Evolutionary conservation across 2,888 invertebrate genomes (phyloP).

Genomic region (Tinea trinotella): DNA sequence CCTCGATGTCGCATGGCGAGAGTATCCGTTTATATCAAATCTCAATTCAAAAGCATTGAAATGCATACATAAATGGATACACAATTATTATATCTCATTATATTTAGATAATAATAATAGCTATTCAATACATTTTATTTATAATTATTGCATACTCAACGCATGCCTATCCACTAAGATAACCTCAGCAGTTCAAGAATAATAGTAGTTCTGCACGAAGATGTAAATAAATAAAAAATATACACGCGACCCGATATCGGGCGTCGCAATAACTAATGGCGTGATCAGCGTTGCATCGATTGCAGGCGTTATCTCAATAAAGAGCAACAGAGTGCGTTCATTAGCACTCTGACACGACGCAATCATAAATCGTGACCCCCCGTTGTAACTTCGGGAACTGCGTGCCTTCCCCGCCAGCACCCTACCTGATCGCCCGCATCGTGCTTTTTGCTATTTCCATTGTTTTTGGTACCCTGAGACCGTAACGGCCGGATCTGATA

Average conservation of each 20-base stretch:
- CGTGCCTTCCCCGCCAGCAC: slow-evolving; percentile 44
- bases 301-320: slow-evolving; percentile 69
- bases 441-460: slow-evolving; percentile 65
- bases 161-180: neutral
- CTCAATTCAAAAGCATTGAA: neutral
- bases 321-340: slow-evolving; percentile 69
- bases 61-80: neutral
- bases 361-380: slow-evolving; percentile 70
- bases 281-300: slow-evolving; percentile 48
- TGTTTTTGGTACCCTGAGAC: slow-evolving; percentile 64
- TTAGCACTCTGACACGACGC: slow-evolving; percentile 68
- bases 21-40: neutral
- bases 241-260: slow-evolving; percentile 62
- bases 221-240: slow-evolving; percentile 45
- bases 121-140: no score
- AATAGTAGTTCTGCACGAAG: slow-evolving; percentile 56
- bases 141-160: no score
- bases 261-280: slow-evolving; percentile 58
- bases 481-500: slow-evolving; percentile 64
- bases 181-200: slow-evolving; percentile 33
- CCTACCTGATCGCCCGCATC: slow-evolving; percentile 43
- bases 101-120: no score
- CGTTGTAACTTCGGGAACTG: slow-evolving; percentile 61
- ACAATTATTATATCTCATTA: no score
- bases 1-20: slow-evolving; percentile 23